Conservation (phyloP, 1,140 invertebrate genomes). For the Magallana angulata region DNA sequence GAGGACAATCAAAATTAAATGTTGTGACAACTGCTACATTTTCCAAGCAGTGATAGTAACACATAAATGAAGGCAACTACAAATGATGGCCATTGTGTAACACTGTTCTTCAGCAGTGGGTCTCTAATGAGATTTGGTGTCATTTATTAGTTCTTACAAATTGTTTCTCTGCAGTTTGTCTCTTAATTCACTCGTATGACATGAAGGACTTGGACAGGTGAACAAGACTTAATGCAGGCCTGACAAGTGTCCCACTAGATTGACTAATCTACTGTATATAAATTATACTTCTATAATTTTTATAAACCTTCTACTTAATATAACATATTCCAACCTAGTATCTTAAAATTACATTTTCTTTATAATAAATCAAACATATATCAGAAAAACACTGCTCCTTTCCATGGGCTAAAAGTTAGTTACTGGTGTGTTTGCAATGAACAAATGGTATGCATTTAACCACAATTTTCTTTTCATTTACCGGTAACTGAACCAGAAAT, state of each 20-base stretch:
- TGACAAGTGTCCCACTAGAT: background rate
- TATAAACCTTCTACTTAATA: background rate
- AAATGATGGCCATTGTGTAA: background rate
- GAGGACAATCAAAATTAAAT: background rate
- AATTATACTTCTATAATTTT: background rate
- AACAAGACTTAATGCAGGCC: background rate
- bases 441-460: too few species aligned
- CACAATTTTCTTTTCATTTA: too few species aligned
- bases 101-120: background rate
- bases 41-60: background rate
- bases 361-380: background rate
- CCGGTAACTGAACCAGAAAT: too few species aligned
- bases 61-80: constrained; percentile 5
- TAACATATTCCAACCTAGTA: background rate
- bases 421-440: too few species aligned
- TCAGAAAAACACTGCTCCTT: too few species aligned
- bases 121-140: background rate
- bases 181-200: background rate
- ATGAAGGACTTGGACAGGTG: constrained; percentile 1
- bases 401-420: too few species aligned
- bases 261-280: background rate
- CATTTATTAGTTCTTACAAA: constrained; percentile 26
- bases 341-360: background rate
- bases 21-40: background rate
- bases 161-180: constrained; percentile 3